Evolutionary conservation across 2,113 vertebrate species (phyloP), one percentile per base, ranked within the genome.

Genomic region (Syrmaticus mikado): DNA sequence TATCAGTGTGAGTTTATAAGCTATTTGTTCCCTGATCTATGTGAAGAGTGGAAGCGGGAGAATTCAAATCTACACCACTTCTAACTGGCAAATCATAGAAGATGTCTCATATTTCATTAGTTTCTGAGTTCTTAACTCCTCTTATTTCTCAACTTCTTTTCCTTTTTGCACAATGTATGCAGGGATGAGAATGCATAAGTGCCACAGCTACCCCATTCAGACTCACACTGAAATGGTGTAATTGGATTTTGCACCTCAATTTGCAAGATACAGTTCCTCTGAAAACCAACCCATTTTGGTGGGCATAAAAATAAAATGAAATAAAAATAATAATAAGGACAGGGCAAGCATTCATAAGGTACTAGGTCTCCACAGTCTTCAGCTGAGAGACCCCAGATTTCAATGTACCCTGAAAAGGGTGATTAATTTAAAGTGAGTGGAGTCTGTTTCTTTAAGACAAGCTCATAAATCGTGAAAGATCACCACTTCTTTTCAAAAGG

Each of bases 371-470:
- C 88, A 93, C 94, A 92, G 83, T 94, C 78, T 94, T 93, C 97
- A 92, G 96, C 94, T 74, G 96, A 75, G 93, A 97, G 97, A 97
- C 96, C 97, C 97, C 97, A 96, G 94, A 95, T 97, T 97, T 97
- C 98, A 97, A 96, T 97, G 97, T 97, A 98, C 97, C 97, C 97
- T 97, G 97, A 97, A 98, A 98, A 97, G 97, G 96, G 98, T 98
- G 98, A 98, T 99, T 98, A 98, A 98, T 99, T 98, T 98, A 98
- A 98, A 98, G 98, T 97, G 96, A 98, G 98, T 96, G 96, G 98
- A 98, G 98, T 98, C 98, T 98, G 98, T 98, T 98, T 98, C 98
- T 99, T 99, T 99, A 99, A 99, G 98, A 99, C 98, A 98, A 98
- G 98, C 98, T 98, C 98, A 99, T 99, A 99, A 99, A 99, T 98